A percentile compares a stretch with the other conserved stretches of the same genome.
These are phyloP conservation scores for Lasioglossum morio DNA, from an alignment of 2,888 invertebrate species.

Conservation along the genomic window DNA sequence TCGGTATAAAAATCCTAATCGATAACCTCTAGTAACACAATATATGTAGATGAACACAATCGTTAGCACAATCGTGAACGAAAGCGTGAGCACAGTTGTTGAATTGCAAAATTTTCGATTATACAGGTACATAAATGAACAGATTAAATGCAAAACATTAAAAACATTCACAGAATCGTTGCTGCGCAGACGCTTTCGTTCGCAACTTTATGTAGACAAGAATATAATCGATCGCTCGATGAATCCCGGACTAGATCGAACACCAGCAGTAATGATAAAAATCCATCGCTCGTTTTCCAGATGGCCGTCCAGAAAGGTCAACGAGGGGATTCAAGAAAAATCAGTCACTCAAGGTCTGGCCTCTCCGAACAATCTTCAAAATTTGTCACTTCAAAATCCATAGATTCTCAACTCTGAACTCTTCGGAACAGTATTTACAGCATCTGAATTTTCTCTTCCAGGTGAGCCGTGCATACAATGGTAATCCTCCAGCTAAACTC, in stretches of 20 bases:
- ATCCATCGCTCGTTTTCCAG: not conserved
- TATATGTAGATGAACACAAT: not conserved
- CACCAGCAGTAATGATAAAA: not conserved
- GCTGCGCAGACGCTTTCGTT: not conserved
- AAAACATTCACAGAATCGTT: not conserved
- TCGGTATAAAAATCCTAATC: slow-evolving; percentile 2
- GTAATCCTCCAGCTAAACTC: not conserved
- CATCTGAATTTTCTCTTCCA: not conserved
- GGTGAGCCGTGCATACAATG: not conserved
- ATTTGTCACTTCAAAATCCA: not conserved
- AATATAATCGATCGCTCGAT: not conserved
- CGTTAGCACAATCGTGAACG: not conserved
- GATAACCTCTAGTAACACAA: not conserved
- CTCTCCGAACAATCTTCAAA: not conserved
- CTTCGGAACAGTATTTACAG: not conserved
- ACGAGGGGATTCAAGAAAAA: not conserved
- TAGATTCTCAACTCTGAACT: not conserved
- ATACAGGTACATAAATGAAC: too few species aligned
- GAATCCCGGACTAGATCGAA: not conserved
- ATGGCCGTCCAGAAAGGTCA: not conserved
- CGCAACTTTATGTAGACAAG: too few species aligned
- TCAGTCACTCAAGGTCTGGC: not conserved
- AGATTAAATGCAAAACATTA: not conserved
- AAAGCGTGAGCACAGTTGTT: not conserved
- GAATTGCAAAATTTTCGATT: too few species aligned